phyloP scores from a whole-genome alignment of 1,140 invertebrate species.

The Aleiodes sp. region DNA sequence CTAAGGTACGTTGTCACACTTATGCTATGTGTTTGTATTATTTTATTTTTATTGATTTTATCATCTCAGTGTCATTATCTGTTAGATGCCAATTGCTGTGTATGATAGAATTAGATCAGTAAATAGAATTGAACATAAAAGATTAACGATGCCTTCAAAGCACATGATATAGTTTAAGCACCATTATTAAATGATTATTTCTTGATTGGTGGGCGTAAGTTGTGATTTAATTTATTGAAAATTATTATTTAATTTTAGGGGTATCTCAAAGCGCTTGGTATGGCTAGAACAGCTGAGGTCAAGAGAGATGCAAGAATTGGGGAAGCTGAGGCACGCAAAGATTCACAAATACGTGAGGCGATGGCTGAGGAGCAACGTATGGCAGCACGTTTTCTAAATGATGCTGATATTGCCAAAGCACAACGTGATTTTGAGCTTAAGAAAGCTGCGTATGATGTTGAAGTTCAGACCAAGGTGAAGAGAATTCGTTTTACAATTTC shows the following conservation, averaged over 20 bases:
- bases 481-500: constrained; percentile 31
- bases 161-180: too few relatives aligned
- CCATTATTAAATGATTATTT: too few relatives aligned
- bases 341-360: constrained; percentile 91
- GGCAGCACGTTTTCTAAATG: constrained; percentile 89
- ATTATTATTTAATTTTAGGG: constrained; percentile 72
- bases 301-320: constrained; percentile 96
- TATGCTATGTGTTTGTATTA: constrained; percentile 50
- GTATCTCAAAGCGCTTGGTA: constrained; percentile 93
- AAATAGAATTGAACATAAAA: too few relatives aligned
- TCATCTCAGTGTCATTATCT: constrained; percentile 38
- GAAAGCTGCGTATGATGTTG: constrained; percentile 95
- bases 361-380: constrained; percentile 96
- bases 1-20: constrained; percentile 69
- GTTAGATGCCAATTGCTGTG: constrained; percentile 10
- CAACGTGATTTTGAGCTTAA: constrained; percentile 96
- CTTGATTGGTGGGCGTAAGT: background rate
- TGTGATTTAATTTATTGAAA: background rate
- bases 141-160: too few relatives aligned
- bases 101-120: constrained; percentile 30
- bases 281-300: constrained; percentile 96
- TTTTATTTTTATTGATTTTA: constrained; percentile 44
- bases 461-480: constrained; percentile 91
- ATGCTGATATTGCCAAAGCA: constrained; percentile 96
- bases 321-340: constrained; percentile 91